Evolutionary conservation across 2,113 vertebrate genomes (phyloP), one percentile per base, ranked within the genome.

Genomic region (Coryphaenoides rupestris): DNA sequence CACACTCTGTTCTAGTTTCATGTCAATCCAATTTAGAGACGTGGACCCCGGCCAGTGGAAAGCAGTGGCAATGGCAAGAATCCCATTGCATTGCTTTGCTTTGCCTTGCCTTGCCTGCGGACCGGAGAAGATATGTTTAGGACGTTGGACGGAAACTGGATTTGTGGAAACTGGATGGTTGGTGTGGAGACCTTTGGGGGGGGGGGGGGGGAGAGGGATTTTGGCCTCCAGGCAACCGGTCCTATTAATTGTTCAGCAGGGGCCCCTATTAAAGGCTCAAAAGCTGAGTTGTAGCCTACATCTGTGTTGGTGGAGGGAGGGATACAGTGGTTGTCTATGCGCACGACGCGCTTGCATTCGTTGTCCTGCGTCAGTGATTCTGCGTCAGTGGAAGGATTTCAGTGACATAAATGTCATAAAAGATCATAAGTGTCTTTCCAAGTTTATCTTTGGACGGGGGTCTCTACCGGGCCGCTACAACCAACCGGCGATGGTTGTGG

Each of bases 211-310:
- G n/a, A n/a, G n/a, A n/a, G 33, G 33, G 33, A 7, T 12, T 40
- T 5, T 55, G 57, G 60, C 73, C 66, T 68, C 4, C 61, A 49
- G 21, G 55, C 77, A 81, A 79, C 71, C 75, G 70, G 73, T 65
- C 65, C 63, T 46, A 22, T 65, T 26, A 46, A 45, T 66, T 65
- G 49, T 75, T 69, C 40, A 58, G 55, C 6, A 28, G 22, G 10
- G 63, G 55, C 28, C 21, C 56, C 65, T 66, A 75, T 80, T 78
- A 84, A 70, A 66, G 68, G 62, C 68, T 62, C 82, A 84, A 86
- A 40, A 2, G 2, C 33, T 84, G 76, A 77, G 81, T 63, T 72
- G 68, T 15, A 10, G 33, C 33, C 33, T 40, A 60, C 19, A 62
- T 66, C 73, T 74, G 72, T 79, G 61, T 75, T 69, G 63, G 77